Evolutionary conservation across 2,797 vertebrate genomes (phyloP), one percentile per base, ranked within the genome.

Genomic region (Lagorchestes hirsutus): DNA sequence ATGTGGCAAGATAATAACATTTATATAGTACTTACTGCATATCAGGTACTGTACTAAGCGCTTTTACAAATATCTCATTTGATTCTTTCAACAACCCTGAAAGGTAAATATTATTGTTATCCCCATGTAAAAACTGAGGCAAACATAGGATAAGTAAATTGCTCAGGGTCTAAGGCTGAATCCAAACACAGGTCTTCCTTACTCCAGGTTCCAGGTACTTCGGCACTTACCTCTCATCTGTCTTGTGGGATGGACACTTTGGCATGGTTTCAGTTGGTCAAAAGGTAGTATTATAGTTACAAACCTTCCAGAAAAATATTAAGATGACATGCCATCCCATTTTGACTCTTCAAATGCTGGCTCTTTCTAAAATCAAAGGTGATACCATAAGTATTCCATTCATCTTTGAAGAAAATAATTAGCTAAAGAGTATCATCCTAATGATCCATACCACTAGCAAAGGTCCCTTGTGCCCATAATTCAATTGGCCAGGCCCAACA

Each of bases 341-440:
- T 91, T 62, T 74, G 92, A 92, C 16, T 0, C 91, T 34, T 90
- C 91, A 54, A 93, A 93, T 13, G 0, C 82, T 55, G 52, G 46
- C 90, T 91, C 3, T 93, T 95, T 87, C 50, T 87, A 93, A 93
- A 94, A 54, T 90, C 92, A 92, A 93, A 74, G 31, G 55, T 93
- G 90, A n/a, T 22, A 82, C 52, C 9, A 11, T 34, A 91, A 46
- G 52, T 59, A 91, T 91, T 94, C 94, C 54, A 94, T 94, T 56
- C 34, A 91, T 1, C 10, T 2, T 58, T 57, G 90, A 50, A 55
- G 59, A n/a, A 93, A 90, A 94, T 54, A n/a, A 50, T 57, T 91
- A 93, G 18, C 46, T 67, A 40, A 58, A 92, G 28, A 28, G 34
- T 40, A 29, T 54, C n/a, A 93, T 54, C 91, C 46, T 54, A 95